Evolutionary conservation across 2,888 invertebrate species (phyloP).

Genomic region (Crocallis elinguaria): DNA sequence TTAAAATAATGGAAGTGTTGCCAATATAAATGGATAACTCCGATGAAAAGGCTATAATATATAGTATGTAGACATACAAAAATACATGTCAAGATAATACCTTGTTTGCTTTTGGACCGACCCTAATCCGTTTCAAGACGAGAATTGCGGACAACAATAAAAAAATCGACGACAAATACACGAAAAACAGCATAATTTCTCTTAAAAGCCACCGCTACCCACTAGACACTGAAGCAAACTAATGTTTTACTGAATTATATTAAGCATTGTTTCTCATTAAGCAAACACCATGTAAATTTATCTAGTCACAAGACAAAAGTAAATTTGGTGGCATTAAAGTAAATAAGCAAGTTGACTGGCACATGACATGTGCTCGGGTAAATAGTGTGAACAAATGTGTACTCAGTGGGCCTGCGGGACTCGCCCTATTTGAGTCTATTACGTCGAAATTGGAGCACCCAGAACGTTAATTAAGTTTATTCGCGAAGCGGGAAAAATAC

Average conservation of each 20-base stretch:
- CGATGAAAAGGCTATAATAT: no score
- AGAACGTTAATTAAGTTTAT: conserved; percentile 23
- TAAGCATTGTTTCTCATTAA: conserved; percentile 23
- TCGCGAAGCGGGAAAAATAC: conserved; percentile 5
- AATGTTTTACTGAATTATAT: conserved; percentile 37
- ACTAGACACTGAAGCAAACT: conserved; percentile 39
- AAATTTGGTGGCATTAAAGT: conserved; percentile 27
- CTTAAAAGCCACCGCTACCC: conserved; percentile 38
- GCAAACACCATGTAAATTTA: conserved; percentile 43
- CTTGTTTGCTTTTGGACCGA: conserved; percentile 51
- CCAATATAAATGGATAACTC: no score
- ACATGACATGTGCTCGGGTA: conserved; percentile 1
- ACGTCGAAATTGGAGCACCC: conserved; percentile 13
- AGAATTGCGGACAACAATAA: conserved; percentile 56
- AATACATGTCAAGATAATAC: no score
- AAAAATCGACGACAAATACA: conserved; percentile 62
- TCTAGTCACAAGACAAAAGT: conserved; percentile 50
- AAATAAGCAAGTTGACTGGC: conserved; percentile 13
- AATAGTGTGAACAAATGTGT: conserved; percentile 25
- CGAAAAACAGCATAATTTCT: conserved; percentile 57
- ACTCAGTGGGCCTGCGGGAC: conserved; percentile 9
- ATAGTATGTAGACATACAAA: no score
- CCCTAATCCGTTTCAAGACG: conserved; percentile 57
- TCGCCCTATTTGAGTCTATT: conserved; percentile 12
- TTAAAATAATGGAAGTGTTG: no score